Conservation (phyloP, 1,140 invertebrate genomes). For the Vollenhovia emeryi region DNA sequence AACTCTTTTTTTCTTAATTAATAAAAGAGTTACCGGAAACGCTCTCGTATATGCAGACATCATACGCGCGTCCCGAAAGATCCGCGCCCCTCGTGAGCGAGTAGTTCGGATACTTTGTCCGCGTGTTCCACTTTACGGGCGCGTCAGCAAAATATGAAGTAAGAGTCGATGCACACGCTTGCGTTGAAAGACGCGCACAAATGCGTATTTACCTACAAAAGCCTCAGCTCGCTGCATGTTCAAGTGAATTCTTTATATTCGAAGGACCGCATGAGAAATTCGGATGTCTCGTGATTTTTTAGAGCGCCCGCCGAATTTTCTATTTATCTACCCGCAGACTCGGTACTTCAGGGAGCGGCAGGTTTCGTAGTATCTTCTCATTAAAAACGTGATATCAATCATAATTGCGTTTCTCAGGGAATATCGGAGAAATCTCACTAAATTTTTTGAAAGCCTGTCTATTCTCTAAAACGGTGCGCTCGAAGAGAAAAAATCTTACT, state of each 20-base stretch:
- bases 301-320: not conserved
- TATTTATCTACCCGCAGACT: not conserved
- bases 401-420: not conserved
- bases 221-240: not conserved
- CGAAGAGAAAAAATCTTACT: no score
- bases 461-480: not conserved
- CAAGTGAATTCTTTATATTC: not conserved
- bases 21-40: not conserved
- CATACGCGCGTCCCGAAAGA: not conserved
- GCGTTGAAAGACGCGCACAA: not conserved
- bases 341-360: not conserved
- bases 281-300: not conserved
- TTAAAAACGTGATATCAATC: not conserved
- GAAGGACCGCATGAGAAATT: not conserved
- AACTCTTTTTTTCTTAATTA: not conserved
- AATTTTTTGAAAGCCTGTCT: not conserved
- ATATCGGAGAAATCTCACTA: not conserved
- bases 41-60: not conserved
- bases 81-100: not conserved
- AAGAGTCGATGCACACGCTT: not conserved
- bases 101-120: slow-evolving; percentile 22
- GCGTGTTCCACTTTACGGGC: not conserved
- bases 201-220: not conserved
- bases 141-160: not conserved
- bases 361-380: not conserved